A percentile compares a stretch with the other conserved stretches of the same genome.
phyloP scores from a whole-genome alignment of 2,888 invertebrate genomes.

The Galeruca laticollis region DNA sequence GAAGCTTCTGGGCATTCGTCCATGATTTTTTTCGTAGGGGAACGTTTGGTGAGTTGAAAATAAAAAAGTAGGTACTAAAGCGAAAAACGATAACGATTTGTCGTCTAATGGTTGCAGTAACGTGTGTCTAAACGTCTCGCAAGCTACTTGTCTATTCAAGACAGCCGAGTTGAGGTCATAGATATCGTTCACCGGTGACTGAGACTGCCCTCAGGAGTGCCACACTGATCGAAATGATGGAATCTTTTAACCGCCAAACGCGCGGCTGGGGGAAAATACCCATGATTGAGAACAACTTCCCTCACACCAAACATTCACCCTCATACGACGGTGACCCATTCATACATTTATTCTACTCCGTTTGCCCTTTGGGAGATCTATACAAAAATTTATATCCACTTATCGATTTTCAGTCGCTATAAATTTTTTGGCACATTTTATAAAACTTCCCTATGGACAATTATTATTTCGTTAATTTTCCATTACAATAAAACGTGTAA shows the following conservation, averaged over 20 bases:
- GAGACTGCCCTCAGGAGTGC: constrained; percentile 67
- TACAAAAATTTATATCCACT: constrained; percentile 16
- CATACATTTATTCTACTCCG: constrained; percentile 29
- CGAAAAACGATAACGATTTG: constrained; percentile 43
- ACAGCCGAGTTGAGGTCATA: constrained; percentile 58
- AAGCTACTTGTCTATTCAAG: constrained; percentile 60
- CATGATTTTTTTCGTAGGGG: constrained; percentile 23
- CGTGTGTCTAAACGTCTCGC: constrained; percentile 44
- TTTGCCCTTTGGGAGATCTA: background rate
- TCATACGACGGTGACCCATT: constrained; percentile 40
- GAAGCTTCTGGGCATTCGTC: constrained; percentile 13
- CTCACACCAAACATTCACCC: constrained; percentile 44
- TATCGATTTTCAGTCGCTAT: constrained; percentile 11
- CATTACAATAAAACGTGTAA: too few relatives aligned
- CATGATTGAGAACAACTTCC: constrained; percentile 66
- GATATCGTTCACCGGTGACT: constrained; percentile 66
- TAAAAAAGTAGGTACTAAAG: constrained; percentile 39
- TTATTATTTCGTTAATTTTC: too few relatives aligned
- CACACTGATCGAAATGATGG: constrained; percentile 68
- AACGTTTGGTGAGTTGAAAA: constrained; percentile 34
- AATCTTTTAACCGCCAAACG: constrained; percentile 68
- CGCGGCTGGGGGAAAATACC: constrained; percentile 67
- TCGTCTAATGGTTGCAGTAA: constrained; percentile 40
- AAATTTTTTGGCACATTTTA: constrained; percentile 20
- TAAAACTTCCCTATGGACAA: background rate